Conservation (phyloP, 2,797 vertebrate genomes). For the Ptychobarbus kaznakovi region DNA sequence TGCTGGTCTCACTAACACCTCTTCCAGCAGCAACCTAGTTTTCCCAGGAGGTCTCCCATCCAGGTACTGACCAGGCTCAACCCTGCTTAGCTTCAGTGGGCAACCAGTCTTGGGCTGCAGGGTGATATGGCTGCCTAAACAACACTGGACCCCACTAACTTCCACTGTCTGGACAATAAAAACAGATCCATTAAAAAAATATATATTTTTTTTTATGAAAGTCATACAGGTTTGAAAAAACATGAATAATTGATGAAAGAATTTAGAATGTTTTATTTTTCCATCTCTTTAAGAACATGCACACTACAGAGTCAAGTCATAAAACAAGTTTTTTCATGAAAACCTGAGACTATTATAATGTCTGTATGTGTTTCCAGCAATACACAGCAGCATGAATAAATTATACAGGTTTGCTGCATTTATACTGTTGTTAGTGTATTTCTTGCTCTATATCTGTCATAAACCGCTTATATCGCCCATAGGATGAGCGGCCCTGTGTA, state of each 20-base stretch:
- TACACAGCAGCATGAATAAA: neutral
- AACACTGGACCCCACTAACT: neutral
- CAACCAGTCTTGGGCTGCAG: no score
- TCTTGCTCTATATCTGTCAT: neutral
- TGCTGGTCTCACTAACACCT: no score
- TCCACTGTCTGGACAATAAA: neutral
- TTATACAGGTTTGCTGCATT: conserved; percentile 7
- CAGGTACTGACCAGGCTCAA: no score
- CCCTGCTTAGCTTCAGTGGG: no score
- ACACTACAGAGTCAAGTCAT: neutral
- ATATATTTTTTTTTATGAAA: neutral
- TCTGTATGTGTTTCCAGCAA: neutral
- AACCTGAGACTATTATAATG: neutral
- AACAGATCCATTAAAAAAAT: neutral
- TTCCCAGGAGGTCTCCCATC: no score
- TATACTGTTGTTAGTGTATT: neutral
- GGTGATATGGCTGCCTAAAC: neutral
- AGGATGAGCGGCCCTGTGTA: neutral
- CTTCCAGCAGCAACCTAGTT: no score
- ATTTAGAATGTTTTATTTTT: neutral
- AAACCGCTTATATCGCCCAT: conserved; percentile 2
- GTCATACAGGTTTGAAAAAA: neutral
- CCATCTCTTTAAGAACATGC: neutral
- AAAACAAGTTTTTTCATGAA: neutral
- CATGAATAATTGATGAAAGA: neutral